Evolutionary conservation across 2,797 vertebrate species (phyloP), one percentile per base, ranked within the genome.

Genomic region (Chelon auratus): DNA sequence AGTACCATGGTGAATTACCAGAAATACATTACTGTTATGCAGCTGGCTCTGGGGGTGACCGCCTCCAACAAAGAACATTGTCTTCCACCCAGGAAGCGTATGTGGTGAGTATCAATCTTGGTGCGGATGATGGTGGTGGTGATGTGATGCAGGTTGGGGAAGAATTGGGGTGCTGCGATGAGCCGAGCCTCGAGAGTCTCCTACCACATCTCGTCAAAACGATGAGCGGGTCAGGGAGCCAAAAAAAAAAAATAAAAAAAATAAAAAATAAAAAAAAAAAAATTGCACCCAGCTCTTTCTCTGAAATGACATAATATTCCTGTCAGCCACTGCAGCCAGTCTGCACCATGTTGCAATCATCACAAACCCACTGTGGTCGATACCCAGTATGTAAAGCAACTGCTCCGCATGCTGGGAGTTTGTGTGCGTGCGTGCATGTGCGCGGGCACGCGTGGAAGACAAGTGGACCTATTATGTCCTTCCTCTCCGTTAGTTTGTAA

Each of bases 11-110:
- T 99, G 97, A 98, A 98, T 95, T 99, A 99, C 93, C 97, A 99
- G 96, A 98, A 99, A 95, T 99, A 99, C 95, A 97, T 99, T 94
- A 98, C 97, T 94, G 97, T 99, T 93, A 96, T 99, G 96, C 97
- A 99, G 96, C 96, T 99, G 96, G 97, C 97, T 94, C 95, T 98
- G 93, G 97, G 97, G 95, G 96, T 99, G 95, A 98, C 97, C 93
- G 97, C 97, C 93, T 95, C 93, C 94, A 98, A 98, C 96, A 96
- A 97, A 95, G 96, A 97, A 92, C 96, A 96, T 91, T 96, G 97
- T 81, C 96, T 98, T 94, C 97, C 97, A 92, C 95, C 96, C 90
- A 97, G 96, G 95, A 95, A 97, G 95, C 96, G 93, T 93, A 96
- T 98, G 94, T 99, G 97, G 97, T 98, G 96, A 99, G 97, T 97